Evolutionary conservation across 2,113 vertebrate genomes (phyloP).

Genomic region (Cavia porcellus): DNA sequence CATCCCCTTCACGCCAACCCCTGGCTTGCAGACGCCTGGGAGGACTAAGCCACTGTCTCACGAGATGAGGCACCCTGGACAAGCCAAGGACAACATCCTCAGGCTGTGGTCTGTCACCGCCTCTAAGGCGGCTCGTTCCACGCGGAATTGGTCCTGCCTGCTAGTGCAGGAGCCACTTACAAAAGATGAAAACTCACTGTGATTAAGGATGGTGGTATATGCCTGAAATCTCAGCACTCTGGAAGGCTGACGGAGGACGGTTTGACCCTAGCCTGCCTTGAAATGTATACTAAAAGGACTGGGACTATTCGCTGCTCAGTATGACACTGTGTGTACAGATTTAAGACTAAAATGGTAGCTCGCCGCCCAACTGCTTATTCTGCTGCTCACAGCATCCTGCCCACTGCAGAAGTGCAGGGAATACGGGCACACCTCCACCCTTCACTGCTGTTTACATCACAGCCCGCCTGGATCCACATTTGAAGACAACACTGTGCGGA

Average conservation of each 20-base stretch:
- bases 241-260: neutral
- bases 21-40: neutral
- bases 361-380: neutral
- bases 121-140: neutral
- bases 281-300: neutral
- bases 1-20: too few species aligned
- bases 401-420: neutral
- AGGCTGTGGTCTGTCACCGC: neutral
- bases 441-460: neutral
- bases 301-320: neutral
- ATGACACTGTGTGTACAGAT: too few species aligned
- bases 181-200: neutral
- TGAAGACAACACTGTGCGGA: neutral
- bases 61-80: rapidly evolving
- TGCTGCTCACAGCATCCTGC: neutral
- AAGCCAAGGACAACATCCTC: neutral
- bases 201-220: neutral
- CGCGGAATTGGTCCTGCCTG: neutral
- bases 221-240: neutral
- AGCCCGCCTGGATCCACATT: neutral
- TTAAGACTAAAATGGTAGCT: neutral
- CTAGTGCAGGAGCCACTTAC: neutral
- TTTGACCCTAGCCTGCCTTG: neutral
- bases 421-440: neutral
- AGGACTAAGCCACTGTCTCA: neutral